These are phyloP conservation scores for Malurus melanocephalus DNA, from an alignment of 2,113 vertebrate genomes.

Conservation along the genomic window DNA sequence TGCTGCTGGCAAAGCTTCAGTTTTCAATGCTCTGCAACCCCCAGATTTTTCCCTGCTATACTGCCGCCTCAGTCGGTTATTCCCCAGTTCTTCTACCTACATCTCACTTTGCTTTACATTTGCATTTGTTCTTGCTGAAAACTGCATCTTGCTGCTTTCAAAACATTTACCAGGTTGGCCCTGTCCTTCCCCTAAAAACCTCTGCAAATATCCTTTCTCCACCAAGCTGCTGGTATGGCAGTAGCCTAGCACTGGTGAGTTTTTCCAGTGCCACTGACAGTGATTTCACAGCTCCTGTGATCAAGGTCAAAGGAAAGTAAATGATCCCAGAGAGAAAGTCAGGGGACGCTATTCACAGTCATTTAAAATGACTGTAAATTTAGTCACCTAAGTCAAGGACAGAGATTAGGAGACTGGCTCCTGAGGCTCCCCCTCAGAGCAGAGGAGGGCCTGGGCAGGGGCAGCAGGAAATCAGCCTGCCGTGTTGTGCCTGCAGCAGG, in stretches of 20 bases:
- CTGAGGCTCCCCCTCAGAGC: not conserved
- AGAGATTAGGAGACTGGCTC: not conserved
- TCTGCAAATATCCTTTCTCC: not conserved
- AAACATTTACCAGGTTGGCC: not conserved
- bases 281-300: not conserved
- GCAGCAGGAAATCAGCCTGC: not conserved
- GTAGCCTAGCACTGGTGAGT: not conserved
- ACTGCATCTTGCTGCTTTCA: slow-evolving; percentile 1
- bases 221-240: not conserved
- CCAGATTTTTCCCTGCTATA: not conserved
- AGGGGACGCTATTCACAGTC: not conserved
- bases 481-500: not conserved
- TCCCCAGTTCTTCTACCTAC: not conserved
- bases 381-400: not conserved
- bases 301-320: slow-evolving; percentile 44
- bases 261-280: not conserved
- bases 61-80: not conserved
- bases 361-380: not conserved
- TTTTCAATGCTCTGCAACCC: not conserved
- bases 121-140: slow-evolving; percentile 34
- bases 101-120: not conserved
- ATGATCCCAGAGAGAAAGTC: not conserved
- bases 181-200: not conserved
- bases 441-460: not conserved
- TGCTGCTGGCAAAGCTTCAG: not conserved